Percentiles rank a stretch among this genome's conserved stretches.
Evolutionary conservation across 2,113 vertebrate genomes (phyloP).

Genomic region (Phasianus colchicus): DNA sequence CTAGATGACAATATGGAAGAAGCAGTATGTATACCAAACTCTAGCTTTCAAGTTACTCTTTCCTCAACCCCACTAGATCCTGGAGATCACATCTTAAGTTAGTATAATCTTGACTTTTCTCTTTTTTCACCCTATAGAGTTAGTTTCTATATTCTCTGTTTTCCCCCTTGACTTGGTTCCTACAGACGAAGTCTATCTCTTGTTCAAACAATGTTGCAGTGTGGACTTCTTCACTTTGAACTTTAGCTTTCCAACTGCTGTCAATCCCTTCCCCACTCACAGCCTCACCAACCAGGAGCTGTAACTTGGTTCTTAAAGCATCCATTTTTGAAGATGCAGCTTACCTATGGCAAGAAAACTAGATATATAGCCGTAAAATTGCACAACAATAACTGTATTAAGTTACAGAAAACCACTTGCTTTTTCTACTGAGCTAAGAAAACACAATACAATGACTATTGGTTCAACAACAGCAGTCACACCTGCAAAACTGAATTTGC

Average conservation of each 20-base stretch:
- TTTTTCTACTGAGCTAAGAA: background rate
- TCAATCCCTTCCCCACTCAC: background rate
- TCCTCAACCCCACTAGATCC: background rate
- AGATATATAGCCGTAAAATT: background rate
- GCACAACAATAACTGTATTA: background rate
- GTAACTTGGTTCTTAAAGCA: background rate
- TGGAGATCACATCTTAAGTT: background rate
- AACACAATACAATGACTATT: background rate
- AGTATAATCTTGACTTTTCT: background rate
- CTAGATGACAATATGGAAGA: background rate
- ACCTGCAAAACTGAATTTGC: background rate
- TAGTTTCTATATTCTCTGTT: background rate
- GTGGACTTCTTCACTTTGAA: background rate
- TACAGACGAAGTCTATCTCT: background rate
- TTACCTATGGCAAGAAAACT: background rate
- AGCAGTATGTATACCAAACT: background rate
- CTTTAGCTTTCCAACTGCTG: background rate
- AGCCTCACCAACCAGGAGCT: background rate
- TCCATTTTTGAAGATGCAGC: background rate
- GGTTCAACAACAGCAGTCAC: background rate
- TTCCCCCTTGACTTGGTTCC: background rate
- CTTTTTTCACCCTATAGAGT: background rate
- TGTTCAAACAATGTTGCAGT: background rate
- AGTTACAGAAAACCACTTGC: background rate
- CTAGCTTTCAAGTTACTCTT: background rate